Percentiles rank a stretch among this genome's conserved stretches.
Conservation (phyloP, 2,888 invertebrate genomes). For the Lepidocyrtoides sp. region DNA sequence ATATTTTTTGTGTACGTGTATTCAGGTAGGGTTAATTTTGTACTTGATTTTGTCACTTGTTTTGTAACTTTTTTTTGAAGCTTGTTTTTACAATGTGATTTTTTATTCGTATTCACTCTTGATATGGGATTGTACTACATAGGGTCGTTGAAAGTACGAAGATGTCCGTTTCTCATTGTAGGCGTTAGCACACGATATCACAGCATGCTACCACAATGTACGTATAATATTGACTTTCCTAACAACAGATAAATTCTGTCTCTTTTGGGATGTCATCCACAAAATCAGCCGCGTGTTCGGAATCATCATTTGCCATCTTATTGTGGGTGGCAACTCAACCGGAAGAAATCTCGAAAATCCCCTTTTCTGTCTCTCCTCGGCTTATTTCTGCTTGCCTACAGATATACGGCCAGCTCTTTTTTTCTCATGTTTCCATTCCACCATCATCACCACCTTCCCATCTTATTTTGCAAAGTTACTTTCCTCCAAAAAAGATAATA, state of each 20-base stretch:
- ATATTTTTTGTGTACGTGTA: constrained; percentile 37
- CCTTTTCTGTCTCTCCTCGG: constrained; percentile 36
- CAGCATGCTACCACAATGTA: background rate
- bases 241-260: background rate
- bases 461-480: constrained; percentile 36
- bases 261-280: constrained; percentile 72
- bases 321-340: constrained; percentile 82
- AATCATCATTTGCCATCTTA: constrained; percentile 85
- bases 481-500: background rate
- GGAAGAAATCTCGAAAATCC: constrained; percentile 82
- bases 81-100: background rate
- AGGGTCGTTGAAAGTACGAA: background rate
- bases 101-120: background rate
- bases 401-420: background rate
- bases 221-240: constrained; percentile 14
- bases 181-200: background rate
- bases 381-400: constrained; percentile 57
- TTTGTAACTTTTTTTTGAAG: background rate
- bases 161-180: constrained; percentile 12
- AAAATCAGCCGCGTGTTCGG: constrained; percentile 84
- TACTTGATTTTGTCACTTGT: constrained; percentile 73
- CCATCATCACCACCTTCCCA: background rate
- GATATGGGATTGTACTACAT: too few relatives aligned
- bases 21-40: constrained; percentile 34
- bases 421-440: background rate